Percentiles rank a stretch among this genome's conserved stretches.
Conservation (phyloP, 2,888 invertebrate genomes). For the Heliconius erato region DNA sequence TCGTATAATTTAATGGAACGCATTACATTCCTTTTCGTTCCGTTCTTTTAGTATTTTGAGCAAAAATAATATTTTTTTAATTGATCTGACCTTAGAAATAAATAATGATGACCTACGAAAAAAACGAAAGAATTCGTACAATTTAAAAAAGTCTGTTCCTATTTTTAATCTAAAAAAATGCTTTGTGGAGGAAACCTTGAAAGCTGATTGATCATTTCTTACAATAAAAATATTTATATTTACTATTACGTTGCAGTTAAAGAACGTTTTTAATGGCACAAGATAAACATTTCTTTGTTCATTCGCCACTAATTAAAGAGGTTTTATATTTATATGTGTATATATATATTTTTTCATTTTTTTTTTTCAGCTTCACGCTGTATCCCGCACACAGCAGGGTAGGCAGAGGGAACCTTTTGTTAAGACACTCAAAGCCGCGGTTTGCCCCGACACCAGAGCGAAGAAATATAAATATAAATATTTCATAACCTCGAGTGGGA, state of each 20-base stretch:
- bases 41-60: not conserved
- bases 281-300: no score
- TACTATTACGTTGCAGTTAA: not conserved
- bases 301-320: no score
- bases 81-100: not conserved
- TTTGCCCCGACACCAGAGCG: no score
- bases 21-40: not conserved
- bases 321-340: not conserved
- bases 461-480: no score
- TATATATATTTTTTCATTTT: no score
- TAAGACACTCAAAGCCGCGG: no score
- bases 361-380: no score
- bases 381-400: no score
- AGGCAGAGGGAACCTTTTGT: no score
- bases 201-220: not conserved
- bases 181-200: not conserved
- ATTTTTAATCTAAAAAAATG: not conserved
- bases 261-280: no score
- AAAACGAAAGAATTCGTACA: not conserved
- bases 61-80: not conserved
- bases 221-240: not conserved
- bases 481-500: no score
- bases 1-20: constrained; percentile 14
- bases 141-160: not conserved
- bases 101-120: not conserved